Evolutionary conservation across 2,113 vertebrate genomes (phyloP).

Genomic region (Oryctolagus cuniculus): mOryCun1.1 NC_091453.1:78447501-78448000

Average conservation of each 20-base stretch:
- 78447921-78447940: neutral
- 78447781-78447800: neutral
- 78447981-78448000: neutral
- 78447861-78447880: neutral
- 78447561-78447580: neutral
- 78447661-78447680: neutral
- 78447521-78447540: neutral
- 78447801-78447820: neutral
- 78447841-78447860: neutral
- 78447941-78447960: neutral
- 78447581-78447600: neutral
- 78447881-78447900: neutral
- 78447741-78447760: slow-evolving; percentile 10
- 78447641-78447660: neutral
- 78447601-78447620: neutral
- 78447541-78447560: neutral
- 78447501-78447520: neutral
- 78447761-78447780: neutral
- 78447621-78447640: neutral
- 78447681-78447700: neutral
- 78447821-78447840: neutral
- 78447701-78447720: neutral
- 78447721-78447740: neutral
- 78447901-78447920: neutral
- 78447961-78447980: neutral